Percentiles rank a stretch among this genome's conserved stretches.
Conservation (phyloP, 2,888 invertebrate genomes). For the Calliphora vomitoria region DNA sequence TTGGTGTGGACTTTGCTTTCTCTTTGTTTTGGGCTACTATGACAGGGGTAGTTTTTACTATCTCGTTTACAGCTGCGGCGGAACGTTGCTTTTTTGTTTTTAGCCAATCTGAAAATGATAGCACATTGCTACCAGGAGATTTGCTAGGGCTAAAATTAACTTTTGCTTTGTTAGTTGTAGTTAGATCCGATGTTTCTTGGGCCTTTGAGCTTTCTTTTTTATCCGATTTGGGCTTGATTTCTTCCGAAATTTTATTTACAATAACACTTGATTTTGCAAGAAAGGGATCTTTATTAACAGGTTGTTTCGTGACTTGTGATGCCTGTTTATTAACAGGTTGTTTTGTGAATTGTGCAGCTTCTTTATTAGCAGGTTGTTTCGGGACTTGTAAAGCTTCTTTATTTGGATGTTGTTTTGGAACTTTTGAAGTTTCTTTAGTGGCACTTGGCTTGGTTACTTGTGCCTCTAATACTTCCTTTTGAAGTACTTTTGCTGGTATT, state of each 20-base stretch:
- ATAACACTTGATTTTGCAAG: neutral
- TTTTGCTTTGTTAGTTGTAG: conserved; percentile 25
- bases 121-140: conserved; percentile 36
- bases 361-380: neutral
- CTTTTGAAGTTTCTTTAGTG: neutral
- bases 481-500: conserved; percentile 4
- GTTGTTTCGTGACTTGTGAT: neutral
- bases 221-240: neutral
- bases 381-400: neutral
- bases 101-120: conserved; percentile 74
- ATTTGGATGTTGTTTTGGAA: neutral
- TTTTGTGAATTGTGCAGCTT: neutral
- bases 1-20: neutral
- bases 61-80: neutral
- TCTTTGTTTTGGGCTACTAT: neutral
- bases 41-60: neutral
- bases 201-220: neutral
- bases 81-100: conserved; percentile 55
- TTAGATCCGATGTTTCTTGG: neutral
- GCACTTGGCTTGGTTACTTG: too few relatives aligned
- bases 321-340: neutral
- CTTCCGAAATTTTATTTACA: neutral
- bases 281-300: neutral
- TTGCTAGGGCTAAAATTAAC: conserved; percentile 39
- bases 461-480: neutral